These are phyloP conservation scores for Cygnus buccinator DNA, from an alignment of 2,113 vertebrate species.

Conservation along the genomic window DNA sequence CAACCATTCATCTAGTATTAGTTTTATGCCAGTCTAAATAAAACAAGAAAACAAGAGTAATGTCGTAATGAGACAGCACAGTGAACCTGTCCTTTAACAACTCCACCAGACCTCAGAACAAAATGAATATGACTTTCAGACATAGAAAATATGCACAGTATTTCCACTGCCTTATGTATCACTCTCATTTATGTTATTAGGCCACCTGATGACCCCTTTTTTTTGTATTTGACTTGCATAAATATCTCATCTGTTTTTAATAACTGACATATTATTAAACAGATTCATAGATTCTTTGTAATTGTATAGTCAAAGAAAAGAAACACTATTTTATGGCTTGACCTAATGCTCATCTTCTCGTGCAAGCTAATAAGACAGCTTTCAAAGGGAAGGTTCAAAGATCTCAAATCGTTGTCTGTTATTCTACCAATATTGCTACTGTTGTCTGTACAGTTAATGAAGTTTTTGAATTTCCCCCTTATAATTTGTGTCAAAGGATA, in stretches of 20 bases:
- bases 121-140: neutral
- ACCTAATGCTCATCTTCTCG: neutral
- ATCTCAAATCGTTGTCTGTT: neutral
- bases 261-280: neutral
- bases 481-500: neutral
- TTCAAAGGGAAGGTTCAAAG: neutral
- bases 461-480: neutral
- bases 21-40: neutral
- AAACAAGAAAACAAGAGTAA: neutral
- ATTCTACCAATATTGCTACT: neutral
- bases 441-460: neutral
- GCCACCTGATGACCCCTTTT: neutral
- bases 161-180: neutral
- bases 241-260: neutral
- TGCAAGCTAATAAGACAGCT: neutral
- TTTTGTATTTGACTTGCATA: neutral
- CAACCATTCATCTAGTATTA: neutral
- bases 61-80: neutral
- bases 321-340: neutral
- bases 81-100: neutral
- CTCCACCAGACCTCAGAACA: neutral
- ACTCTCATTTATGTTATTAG: neutral
- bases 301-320: neutral
- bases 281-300: neutral
- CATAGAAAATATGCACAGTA: rapidly evolving